Base-by-base conservation (phyloP, 2,797 vertebrate genomes). In the Pseudochaenichthys georgianus region DNA sequence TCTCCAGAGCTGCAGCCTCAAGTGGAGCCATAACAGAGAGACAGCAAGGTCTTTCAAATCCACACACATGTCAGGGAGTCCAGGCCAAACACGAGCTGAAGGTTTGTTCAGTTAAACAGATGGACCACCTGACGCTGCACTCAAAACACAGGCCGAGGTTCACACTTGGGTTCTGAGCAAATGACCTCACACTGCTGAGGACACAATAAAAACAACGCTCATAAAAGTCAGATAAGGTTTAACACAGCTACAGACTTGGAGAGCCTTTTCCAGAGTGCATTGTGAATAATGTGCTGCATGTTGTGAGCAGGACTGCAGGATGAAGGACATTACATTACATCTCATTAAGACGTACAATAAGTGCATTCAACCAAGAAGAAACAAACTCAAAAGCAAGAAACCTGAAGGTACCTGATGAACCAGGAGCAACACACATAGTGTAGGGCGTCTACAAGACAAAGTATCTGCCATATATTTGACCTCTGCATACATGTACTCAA, bases 1-100 rank as follows among this genome's bases (percentile, higher is more conserved):
- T 80, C 69, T 89, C 84, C 91, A 92, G 92, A 88, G 68, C 28
- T 81, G 78, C 13, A 21, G 60, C 15, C 62, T 73, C 46, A 50
- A 85, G 45, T 8, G 69, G 55, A 9, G 77, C 70, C 75, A 69
- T 23, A 58, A 72, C 64, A 81, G 47, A 72, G 73, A 65, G 42
- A 74, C 47, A 60, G 34, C 66, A 54, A n/a, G 8, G 34, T 64
- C 31, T 70, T 46, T 71, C 51, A 82, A 52, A 57, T 64, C 42
- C 60, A 59, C 53, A 74, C 73, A 75, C 69, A 73, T 19, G 46
- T 57, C 10, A 9, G 13, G 4, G 5, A 86, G 54, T 60, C 77
- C 19, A 77, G 67, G 66, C 42, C 69, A 87, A 80, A 88, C 65
- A 66, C 0, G 17, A 21, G 5, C 53, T 13, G 61, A 43, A 60